phyloP scores from a whole-genome alignment of 2,113 vertebrate genomes.

The Indicator indicator region DNA sequence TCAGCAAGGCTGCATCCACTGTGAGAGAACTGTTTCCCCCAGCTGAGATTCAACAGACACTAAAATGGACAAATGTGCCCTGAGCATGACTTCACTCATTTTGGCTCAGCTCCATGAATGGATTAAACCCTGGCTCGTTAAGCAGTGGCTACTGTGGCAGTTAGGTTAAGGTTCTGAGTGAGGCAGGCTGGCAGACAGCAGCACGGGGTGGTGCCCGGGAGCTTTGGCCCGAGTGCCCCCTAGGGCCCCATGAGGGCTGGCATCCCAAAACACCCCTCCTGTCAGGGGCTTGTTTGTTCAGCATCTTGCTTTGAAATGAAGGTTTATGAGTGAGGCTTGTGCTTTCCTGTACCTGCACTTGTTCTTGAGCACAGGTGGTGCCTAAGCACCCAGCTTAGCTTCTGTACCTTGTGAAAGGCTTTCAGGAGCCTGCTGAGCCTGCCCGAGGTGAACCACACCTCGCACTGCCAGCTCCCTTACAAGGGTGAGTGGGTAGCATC shows the following conservation, averaged over 20 bases:
- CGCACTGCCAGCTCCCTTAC: not conserved
- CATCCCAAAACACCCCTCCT: fast-evolving
- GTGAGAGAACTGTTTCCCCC: not conserved
- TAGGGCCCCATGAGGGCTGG: fast-evolving
- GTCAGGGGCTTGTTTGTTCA: not conserved
- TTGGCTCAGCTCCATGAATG: not conserved
- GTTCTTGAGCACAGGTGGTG: not conserved
- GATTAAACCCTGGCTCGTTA: not conserved
- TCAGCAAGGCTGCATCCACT: not conserved
- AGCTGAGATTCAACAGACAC: not conserved
- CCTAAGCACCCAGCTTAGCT: not conserved
- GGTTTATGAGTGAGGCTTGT: not conserved
- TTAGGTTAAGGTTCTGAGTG: not conserved
- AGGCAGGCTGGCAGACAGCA: not conserved
- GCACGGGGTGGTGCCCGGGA: not conserved
- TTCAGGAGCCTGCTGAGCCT: not conserved
- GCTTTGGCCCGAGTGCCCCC: not conserved
- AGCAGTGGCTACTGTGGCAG: not conserved
- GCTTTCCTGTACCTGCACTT: not conserved
- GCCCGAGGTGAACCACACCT: not conserved
- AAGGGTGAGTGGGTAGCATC: not conserved
- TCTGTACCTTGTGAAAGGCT: not conserved
- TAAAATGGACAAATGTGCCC: not conserved
- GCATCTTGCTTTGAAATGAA: not conserved
- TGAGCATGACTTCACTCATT: not conserved